phyloP scores from a whole-genome alignment of 2,888 invertebrate species.

The Dicyrtomina minuta region DNA sequence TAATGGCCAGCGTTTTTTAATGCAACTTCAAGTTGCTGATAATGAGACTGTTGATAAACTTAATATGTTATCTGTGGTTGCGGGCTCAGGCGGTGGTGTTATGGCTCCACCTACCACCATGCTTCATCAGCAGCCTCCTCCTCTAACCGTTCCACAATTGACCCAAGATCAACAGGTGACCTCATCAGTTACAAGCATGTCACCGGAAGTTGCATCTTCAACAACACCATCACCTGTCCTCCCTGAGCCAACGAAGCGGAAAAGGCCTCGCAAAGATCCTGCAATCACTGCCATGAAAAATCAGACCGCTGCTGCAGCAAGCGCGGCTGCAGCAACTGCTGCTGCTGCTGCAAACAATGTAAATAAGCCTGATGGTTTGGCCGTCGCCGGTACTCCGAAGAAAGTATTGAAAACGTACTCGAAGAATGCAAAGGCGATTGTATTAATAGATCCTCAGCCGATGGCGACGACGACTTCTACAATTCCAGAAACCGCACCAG shows the following conservation, averaged over 20 bases:
- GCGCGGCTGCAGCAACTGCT: not conserved
- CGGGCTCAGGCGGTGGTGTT: too few species aligned
- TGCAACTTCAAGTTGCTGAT: conserved; percentile 27
- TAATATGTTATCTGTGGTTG: too few species aligned
- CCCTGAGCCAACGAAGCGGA: conserved; percentile 20
- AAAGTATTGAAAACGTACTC: conserved; percentile 32
- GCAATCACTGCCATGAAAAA: conserved; percentile 24
- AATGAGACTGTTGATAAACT: not conserved
- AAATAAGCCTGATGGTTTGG: too few species aligned
- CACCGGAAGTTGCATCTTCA: not conserved
- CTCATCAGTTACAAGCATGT: conserved; percentile 7
- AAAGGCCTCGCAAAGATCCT: conserved; percentile 38
- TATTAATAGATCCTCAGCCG: not conserved
- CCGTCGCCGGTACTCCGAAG: not conserved
- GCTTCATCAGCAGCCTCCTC: too few species aligned
- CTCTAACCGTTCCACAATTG: too few species aligned
- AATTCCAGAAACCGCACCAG: not conserved
- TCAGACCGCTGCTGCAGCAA: not conserved
- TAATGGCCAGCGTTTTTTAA: conserved; percentile 44
- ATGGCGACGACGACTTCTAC: not conserved
- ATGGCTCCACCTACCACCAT: too few species aligned
- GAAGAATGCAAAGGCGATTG: conserved; percentile 16
- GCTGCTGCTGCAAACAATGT: too few species aligned
- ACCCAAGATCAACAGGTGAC: conserved; percentile 23
- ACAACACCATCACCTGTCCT: not conserved